phyloP scores from a whole-genome alignment of 1,140 invertebrate species.

The Lysiphlebus fabarum region DNA sequence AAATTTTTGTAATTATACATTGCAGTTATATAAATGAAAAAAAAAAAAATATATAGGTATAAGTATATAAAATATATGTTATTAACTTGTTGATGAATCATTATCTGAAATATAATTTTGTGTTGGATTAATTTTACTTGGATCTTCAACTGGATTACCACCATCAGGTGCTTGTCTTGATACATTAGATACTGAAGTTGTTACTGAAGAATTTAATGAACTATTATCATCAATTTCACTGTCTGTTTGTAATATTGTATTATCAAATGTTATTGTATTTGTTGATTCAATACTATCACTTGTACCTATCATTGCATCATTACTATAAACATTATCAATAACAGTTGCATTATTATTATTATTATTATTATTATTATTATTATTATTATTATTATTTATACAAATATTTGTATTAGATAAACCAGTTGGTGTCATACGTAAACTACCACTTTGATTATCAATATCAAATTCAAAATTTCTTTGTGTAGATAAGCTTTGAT shows the following conservation, averaged over 20 bases:
- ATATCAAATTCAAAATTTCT: no score
- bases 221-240: slow-evolving; percentile 31
- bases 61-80: slow-evolving; percentile 18
- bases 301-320: slow-evolving; percentile 32
- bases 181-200: slow-evolving; percentile 38
- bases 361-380: no score
- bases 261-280: slow-evolving; percentile 33
- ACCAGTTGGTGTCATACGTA: slow-evolving; percentile 33
- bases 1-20: neutral
- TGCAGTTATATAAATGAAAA: neutral
- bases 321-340: slow-evolving; percentile 35
- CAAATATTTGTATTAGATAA: slow-evolving; percentile 33
- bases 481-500: neutral
- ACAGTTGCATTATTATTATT: no score
- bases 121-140: slow-evolving; percentile 17
- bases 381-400: slow-evolving; percentile 31
- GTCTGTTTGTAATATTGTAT: slow-evolving; percentile 27
- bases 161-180: slow-evolving; percentile 51
- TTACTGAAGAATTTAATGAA: slow-evolving; percentile 30
- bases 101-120: slow-evolving; percentile 17
- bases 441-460: slow-evolving; percentile 24
- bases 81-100: slow-evolving; percentile 25
- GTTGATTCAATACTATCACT: slow-evolving; percentile 36
- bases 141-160: slow-evolving; percentile 47
- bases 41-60: slow-evolving; percentile 14